phyloP scores from a whole-genome alignment of 1,140 invertebrate species.

The Teleopsis dalmanni region DNA sequence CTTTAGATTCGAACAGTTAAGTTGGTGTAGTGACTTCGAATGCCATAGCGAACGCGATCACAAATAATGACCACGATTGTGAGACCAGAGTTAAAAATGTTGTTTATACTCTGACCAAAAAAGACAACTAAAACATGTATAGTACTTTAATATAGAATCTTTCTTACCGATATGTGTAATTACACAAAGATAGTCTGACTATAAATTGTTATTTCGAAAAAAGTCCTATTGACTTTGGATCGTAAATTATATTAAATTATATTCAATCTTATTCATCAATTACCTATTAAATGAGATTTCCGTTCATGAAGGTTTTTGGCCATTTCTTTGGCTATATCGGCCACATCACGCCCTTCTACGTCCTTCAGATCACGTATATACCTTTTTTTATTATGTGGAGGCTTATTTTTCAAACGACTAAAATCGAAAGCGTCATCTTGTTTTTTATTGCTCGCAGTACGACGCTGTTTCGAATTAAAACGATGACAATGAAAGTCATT shows the following conservation, averaged over 20 bases:
- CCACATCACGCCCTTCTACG: conserved; percentile 43
- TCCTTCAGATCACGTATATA: conserved; percentile 46
- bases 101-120: no score
- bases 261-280: conserved; percentile 28
- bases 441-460: conserved; percentile 13
- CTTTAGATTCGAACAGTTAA: no score
- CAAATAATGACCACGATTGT: no score
- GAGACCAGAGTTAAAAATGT: no score
- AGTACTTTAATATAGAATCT: no score
- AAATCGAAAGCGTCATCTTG: conserved; percentile 2
- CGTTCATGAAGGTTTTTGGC: conserved; percentile 61
- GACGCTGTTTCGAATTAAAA: conserved; percentile 29
- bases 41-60: no score
- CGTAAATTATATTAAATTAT: not conserved
- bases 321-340: conserved; percentile 60
- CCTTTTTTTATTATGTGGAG: conserved; percentile 14
- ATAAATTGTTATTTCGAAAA: no score
- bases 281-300: conserved; percentile 63
- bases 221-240: not conserved
- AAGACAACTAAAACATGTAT: no score
- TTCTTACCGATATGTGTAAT: no score
- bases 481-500: conserved; percentile 16
- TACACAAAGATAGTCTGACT: no score
- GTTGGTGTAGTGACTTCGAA: no score
- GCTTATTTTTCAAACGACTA: conserved; percentile 18